Base-by-base conservation (phyloP, 2,888 invertebrate species). In the Sycophila texana region DNA sequence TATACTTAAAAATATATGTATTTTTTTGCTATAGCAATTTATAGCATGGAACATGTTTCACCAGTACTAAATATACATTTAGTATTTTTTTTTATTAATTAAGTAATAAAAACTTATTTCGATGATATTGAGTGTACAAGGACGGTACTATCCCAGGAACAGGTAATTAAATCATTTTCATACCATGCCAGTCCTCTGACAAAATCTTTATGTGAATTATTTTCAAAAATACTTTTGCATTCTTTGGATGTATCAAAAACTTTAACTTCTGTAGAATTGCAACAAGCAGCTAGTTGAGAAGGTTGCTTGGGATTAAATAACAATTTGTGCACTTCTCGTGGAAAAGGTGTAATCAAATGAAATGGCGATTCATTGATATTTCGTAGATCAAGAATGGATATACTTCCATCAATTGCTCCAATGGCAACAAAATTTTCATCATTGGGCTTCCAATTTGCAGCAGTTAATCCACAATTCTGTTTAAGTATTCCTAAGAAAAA, bases 131-230 rank as follows among this genome's bases (percentile, higher is more conserved):
- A 70, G 86, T 85, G 72, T 82, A 74, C 87, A 22, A 91, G 84
- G 51, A 93, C 86, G 83, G 89, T 88, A 81, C 91, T 91, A 85
- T 93, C 93, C 92, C 93, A 93, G 18, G 93, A 92, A 88, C 93
- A 94, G 4, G 93, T 92, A 83, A 92, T 91, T 76, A 94, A 90
- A 72, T 89, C 87, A 63, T 90, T 87, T 58, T 91, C 87, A 79
- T 87, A 86, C 94, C 94, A 94, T 4, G 92, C 90, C 18, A 94
- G 84, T 57, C 92, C 93, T 81, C 92, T 91, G 14, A 93, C 93
- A 86, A 92, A 92, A 83, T 92, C 92, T 26, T 79, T 84, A 85
- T 94, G 94, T 30, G 88, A 84, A 26, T 88, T 85, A 85, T 91
- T 91, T 81, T 89, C 88, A 83, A 92, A 92, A 79, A 91, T 81